Percentiles rank a stretch among this genome's conserved stretches.
phyloP scores from a whole-genome alignment of 35 echinoderm and acorn worm genomes.

The Patiria miniata region DNA sequence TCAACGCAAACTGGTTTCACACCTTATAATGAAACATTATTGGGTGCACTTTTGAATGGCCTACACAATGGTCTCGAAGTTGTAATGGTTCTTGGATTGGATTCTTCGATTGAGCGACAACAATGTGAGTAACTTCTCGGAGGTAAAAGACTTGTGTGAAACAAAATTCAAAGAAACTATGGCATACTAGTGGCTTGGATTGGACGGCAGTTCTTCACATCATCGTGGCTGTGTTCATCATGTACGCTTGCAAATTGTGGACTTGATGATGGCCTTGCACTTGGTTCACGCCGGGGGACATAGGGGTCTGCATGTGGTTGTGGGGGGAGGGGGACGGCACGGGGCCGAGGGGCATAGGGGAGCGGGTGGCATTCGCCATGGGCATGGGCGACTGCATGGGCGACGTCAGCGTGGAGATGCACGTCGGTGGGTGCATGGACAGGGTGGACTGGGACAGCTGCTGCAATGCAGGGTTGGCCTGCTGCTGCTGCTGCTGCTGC shows the following conservation, averaged over 20 bases:
- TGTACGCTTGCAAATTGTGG: constrained; percentile 5
- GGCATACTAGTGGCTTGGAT: no score
- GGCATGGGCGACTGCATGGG: constrained; percentile 1
- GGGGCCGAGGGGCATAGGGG: neutral
- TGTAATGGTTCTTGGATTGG: no score
- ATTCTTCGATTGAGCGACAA: no score
- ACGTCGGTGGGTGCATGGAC: neutral
- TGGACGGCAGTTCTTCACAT: neutral
- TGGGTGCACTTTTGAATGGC: no score
- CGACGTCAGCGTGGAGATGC: constrained; percentile 4
- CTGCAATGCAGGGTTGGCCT: neutral
- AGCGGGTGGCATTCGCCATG: neutral
- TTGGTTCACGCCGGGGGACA: neutral
- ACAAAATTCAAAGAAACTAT: no score
- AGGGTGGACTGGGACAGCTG: constrained; percentile 7
- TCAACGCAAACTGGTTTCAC: no score
- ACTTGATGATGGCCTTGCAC: neutral
- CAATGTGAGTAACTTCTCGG: no score
- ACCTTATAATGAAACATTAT: no score
- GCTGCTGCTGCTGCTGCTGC: constrained; percentile 1
- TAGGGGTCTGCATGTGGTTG: neutral
- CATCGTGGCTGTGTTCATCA: neutral
- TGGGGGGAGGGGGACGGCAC: neutral
- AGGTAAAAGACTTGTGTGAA: no score
- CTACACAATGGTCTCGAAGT: no score